Evolutionary conservation across 2,888 invertebrate species (phyloP).

Genomic region (Hetaerina titia): DNA sequence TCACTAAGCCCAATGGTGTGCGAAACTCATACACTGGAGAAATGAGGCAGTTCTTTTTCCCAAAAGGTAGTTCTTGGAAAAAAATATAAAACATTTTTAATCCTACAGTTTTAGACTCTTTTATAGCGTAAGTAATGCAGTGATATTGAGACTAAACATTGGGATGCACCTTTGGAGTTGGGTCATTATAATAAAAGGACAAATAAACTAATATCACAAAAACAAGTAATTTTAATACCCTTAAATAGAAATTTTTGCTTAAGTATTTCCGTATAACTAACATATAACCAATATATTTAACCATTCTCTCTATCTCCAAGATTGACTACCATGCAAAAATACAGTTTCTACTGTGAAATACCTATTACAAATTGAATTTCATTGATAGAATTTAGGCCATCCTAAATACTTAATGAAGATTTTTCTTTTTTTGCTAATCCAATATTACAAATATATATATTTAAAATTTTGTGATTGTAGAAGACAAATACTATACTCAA

Average conservation of each 20-base stretch:
- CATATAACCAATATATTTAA: background rate
- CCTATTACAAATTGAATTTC: background rate
- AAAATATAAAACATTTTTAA: too few relatives aligned
- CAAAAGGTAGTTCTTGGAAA: too few relatives aligned
- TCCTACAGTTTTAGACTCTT: too few relatives aligned
- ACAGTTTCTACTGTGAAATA: background rate
- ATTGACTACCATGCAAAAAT: background rate
- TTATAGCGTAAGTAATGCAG: too few relatives aligned
- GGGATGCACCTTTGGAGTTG: too few relatives aligned
- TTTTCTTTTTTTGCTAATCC: background rate
- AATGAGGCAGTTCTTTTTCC: too few relatives aligned
- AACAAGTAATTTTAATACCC: background rate
- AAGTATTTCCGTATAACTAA: background rate
- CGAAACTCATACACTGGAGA: too few relatives aligned
- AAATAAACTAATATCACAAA: too few relatives aligned
- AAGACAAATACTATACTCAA: background rate
- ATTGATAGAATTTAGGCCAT: background rate
- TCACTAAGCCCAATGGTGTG: too few relatives aligned
- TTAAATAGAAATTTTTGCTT: background rate
- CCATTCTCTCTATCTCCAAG: background rate
- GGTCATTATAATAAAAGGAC: too few relatives aligned
- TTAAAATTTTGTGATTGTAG: background rate
- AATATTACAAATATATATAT: background rate
- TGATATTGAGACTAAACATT: too few relatives aligned
- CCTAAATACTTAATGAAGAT: background rate